Evolutionary conservation across 2,888 invertebrate genomes (phyloP).

Genomic region (Dicyrtoma fusca): DNA sequence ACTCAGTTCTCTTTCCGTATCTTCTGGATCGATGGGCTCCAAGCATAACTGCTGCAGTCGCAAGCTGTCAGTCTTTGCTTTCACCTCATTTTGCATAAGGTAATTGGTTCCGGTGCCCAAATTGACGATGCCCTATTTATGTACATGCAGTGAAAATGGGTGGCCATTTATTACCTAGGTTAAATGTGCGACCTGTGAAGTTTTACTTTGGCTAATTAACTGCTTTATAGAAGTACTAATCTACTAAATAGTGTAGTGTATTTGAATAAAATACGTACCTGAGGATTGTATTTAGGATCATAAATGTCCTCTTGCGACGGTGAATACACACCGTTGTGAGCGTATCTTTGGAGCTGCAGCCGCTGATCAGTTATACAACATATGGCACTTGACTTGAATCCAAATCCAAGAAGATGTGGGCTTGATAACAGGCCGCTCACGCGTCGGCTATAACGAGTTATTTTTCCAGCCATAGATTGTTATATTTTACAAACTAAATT

Average conservation of each 20-base stretch:
- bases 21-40: not conserved
- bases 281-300: slow-evolving; percentile 19
- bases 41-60: not conserved
- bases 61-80: not conserved
- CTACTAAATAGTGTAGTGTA: too few species aligned
- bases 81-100: slow-evolving; percentile 28
- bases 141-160: not conserved
- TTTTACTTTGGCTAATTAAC: not conserved
- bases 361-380: not conserved
- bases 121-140: slow-evolving; percentile 31
- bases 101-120: slow-evolving; percentile 37
- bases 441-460: too few species aligned
- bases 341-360: not conserved
- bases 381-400: not conserved
- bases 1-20: slow-evolving; percentile 15
- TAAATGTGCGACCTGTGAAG: too few species aligned
- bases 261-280: too few species aligned
- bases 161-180: too few species aligned
- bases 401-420: not conserved
- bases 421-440: too few species aligned
- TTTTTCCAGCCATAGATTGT: not conserved
- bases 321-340: not conserved
- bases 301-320: slow-evolving; percentile 17
- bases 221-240: not conserved
- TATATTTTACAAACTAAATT: not conserved